Evolutionary conservation across 2,113 vertebrate genomes (phyloP).

Genomic region (Microtus ochrogaster): DNA sequence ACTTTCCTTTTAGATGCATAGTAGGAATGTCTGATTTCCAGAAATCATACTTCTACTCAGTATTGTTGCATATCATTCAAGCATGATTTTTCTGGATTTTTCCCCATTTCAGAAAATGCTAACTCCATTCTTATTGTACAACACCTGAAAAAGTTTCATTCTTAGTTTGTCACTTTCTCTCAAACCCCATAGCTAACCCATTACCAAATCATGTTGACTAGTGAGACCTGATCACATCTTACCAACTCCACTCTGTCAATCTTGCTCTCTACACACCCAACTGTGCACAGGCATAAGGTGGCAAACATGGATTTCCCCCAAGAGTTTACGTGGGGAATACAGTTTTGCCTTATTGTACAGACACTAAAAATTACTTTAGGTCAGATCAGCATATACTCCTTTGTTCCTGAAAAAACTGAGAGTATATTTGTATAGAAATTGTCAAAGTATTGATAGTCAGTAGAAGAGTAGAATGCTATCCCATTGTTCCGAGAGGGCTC

Average conservation of each 20-base stretch:
- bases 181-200: background rate
- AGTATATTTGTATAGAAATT: background rate
- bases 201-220: background rate
- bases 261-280: background rate
- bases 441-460: background rate
- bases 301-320: background rate
- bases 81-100: background rate
- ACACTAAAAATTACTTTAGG: background rate
- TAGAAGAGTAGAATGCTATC: background rate
- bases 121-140: background rate
- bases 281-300: background rate
- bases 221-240: background rate
- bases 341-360: background rate
- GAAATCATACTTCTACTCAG: background rate
- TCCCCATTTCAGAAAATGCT: slow-evolving; percentile 15
- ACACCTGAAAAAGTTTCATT: background rate
- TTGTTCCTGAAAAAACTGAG: background rate
- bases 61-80: background rate
- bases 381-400: background rate
- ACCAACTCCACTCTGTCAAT: background rate
- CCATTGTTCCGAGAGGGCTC: background rate
- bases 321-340: background rate
- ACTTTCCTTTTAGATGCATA: background rate
- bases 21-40: background rate
- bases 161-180: background rate